These are phyloP conservation scores for Anomalospiza imberbis DNA, from an alignment of 2,797 vertebrate species.

Conservation along the genomic window DNA sequence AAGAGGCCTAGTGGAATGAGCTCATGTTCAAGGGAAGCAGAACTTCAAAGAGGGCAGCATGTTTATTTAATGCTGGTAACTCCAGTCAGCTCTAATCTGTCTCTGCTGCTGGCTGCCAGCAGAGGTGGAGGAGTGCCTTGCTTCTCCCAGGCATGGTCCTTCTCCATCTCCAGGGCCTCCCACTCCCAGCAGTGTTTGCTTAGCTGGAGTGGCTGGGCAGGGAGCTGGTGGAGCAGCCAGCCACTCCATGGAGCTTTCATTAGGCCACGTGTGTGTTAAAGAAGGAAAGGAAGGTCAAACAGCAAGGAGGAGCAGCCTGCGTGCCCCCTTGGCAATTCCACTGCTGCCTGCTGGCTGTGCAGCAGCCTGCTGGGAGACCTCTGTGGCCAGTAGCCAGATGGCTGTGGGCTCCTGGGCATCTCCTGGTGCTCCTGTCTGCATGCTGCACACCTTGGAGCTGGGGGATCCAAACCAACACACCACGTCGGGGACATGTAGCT, in stretches of 20 bases:
- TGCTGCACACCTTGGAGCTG: neutral
- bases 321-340: neutral
- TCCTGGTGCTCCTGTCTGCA: neutral
- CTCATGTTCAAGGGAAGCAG: conserved; percentile 22
- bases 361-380: neutral
- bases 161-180: neutral
- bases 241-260: neutral
- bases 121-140: neutral
- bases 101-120: neutral
- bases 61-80: conserved; percentile 25
- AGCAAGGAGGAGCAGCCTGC: neutral
- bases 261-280: neutral
- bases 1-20: neutral
- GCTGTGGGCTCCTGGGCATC: neutral
- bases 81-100: conserved; percentile 3
- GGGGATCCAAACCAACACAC: neutral
- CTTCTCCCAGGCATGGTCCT: neutral
- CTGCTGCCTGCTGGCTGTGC: neutral
- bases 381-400: neutral
- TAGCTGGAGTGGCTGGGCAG: neutral
- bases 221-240: neutral
- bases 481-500: neutral
- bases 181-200: neutral
- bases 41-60: conserved; percentile 32
- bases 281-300: neutral